Evolutionary conservation across 2,113 vertebrate genomes (phyloP).

Genomic region (Campylomormyrus tamandua): DNA sequence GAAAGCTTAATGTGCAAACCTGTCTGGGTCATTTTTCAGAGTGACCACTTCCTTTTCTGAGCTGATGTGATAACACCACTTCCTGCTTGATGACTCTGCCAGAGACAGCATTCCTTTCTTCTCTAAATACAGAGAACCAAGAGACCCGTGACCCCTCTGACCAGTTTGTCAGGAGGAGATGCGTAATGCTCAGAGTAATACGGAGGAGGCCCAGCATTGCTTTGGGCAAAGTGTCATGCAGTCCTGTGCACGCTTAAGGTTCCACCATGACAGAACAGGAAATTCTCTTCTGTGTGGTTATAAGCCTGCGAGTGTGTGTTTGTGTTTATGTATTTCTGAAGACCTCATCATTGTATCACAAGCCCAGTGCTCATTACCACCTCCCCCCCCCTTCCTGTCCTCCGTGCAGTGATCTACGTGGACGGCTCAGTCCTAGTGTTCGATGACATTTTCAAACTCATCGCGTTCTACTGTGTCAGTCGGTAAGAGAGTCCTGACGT

Average conservation of each 20-base stretch:
- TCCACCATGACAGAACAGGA: not conserved
- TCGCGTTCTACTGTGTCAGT: slow-evolving; percentile 90
- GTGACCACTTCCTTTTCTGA: slow-evolving; percentile 1
- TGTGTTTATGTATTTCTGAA: not conserved
- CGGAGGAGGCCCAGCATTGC: too few relatives aligned
- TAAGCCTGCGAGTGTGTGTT: not conserved
- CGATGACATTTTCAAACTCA: slow-evolving; percentile 87
- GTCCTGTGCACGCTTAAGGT: not conserved
- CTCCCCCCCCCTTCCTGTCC: not conserved
- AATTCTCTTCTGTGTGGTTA: not conserved
- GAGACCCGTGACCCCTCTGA: not conserved
- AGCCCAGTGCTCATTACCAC: not conserved
- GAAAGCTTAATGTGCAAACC: not conserved
- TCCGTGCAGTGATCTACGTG: slow-evolving; percentile 71
- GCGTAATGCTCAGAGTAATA: not conserved
- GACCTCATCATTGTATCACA: not conserved
- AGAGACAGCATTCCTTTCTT: not conserved
- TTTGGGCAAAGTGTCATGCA: not conserved
- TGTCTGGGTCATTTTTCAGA: not conserved
- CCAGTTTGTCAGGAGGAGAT: not conserved
- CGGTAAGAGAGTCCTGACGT: slow-evolving; percentile 58
- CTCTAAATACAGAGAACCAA: not conserved
- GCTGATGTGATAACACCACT: not conserved
- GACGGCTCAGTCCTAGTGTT: slow-evolving; percentile 86
- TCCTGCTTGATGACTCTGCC: not conserved